Evolutionary conservation across 1,140 invertebrate genomes (phyloP), one percentile per base, ranked within the genome.

Genomic region (Drosophila arawakana): DNA sequence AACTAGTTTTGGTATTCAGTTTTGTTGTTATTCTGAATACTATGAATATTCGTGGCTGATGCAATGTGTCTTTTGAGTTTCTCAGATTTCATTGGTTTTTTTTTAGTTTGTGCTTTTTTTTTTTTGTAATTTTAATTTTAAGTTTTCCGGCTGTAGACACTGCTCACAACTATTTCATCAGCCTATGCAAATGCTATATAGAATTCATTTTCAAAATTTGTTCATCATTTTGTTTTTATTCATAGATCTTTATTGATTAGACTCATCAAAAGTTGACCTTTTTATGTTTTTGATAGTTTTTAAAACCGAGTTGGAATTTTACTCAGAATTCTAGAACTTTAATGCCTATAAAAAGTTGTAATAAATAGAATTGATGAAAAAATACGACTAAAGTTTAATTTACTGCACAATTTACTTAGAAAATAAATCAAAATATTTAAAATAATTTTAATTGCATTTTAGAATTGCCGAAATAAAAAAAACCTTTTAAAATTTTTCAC

Each of bases 1-100:
- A 83, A 83, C 81, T 65, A 67, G 77, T 77, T 81, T 81, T 66
- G 13, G 55, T 75, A 57, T 70, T 59, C 13, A 34, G 11, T 55
- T 41, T 44, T 43, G 50, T 39, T 18, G 15, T 15, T 13, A 21
- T 30, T 50, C 15, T 15, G 15, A 15, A 15, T 15, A 15, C 15
- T 15, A 15, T 15, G 15, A 55, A 41, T 43, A 15, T 44, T 61
- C 55, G 35, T 58, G 77, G 81, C 81, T 83, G 81, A 83, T 84
- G 81, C 81, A 83, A 83, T 83, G 55, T 1, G 30, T 47, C 1
- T 11, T 10, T 2, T 50, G 37, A 62, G 76, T 74, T 74, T 54
- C 71, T 39, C 50, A 81, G 55, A 39, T 80, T 74, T 68, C 50
- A 41, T 44, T 43, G 57, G 11, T 72, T 54, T 57, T 55, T 9